Evolutionary conservation across 1,140 invertebrate species (phyloP).

Genomic region (Tachypleus tridentatus): DNA sequence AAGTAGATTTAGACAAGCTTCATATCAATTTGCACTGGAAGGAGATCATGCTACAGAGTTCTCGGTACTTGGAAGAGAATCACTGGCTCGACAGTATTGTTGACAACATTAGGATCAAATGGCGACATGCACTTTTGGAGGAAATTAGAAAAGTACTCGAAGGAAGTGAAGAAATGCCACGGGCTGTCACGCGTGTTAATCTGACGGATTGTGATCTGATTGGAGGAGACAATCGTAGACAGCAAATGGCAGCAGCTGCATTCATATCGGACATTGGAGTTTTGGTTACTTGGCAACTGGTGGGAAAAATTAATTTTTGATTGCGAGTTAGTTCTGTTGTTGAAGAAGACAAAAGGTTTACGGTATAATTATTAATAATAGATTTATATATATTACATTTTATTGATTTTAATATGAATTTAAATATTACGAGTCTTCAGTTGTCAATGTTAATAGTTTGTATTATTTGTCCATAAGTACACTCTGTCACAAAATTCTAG

Average conservation of each 20-base stretch:
- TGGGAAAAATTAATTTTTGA: constrained; percentile 10
- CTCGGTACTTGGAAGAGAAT: constrained; percentile 2
- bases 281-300: constrained; percentile 17
- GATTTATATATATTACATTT: too few relatives aligned
- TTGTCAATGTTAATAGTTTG: too few relatives aligned
- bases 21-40: background rate
- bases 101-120: constrained; percentile 6
- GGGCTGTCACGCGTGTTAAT: constrained; percentile 9
- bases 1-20: too few relatives aligned
- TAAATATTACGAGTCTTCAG: too few relatives aligned
- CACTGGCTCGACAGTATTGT: constrained; percentile 9
- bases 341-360: too few relatives aligned
- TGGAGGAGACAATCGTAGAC: constrained; percentile 12
- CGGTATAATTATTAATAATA: too few relatives aligned
- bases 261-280: constrained; percentile 14
- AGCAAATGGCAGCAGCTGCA: constrained; percentile 17
- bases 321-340: background rate
- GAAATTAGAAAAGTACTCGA: constrained; percentile 7
- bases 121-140: constrained; percentile 4
- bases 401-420: too few relatives aligned
- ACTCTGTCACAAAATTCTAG: too few relatives aligned
- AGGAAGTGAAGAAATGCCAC: background rate
- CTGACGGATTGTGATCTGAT: constrained; percentile 19
- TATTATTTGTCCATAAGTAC: too few relatives aligned
- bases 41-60: constrained; percentile 1